phyloP scores from a whole-genome alignment of 2,113 vertebrate species.

The Ageneiosus marmoratus region DNA sequence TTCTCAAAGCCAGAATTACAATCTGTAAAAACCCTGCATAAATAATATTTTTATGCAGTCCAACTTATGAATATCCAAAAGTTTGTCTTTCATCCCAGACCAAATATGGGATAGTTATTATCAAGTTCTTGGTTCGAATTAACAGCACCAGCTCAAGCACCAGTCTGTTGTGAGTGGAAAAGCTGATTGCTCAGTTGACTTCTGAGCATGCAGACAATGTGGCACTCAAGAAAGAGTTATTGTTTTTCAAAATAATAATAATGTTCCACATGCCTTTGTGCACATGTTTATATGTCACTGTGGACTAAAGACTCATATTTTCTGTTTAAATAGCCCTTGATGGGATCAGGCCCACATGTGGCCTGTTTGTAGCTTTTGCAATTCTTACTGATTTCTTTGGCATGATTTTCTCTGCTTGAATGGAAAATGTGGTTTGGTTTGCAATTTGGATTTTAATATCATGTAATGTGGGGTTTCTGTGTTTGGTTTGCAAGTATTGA shows the following conservation, averaged over 20 bases:
- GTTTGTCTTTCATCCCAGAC: background rate
- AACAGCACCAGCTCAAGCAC: background rate
- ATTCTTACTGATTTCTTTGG: slow-evolving; percentile 53
- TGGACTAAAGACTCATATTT: slow-evolving; percentile 29
- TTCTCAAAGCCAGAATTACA: background rate
- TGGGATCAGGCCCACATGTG: slow-evolving; percentile 40
- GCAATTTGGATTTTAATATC: slow-evolving; percentile 44
- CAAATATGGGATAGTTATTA: background rate
- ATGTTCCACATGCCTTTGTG: slow-evolving; percentile 3
- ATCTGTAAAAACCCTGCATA: background rate
- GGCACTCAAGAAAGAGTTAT: background rate
- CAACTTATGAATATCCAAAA: background rate
- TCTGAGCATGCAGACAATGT: background rate
- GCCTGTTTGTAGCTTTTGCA: slow-evolving; percentile 45
- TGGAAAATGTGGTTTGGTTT: slow-evolving; percentile 49
- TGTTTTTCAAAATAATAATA: slow-evolving; percentile 26
- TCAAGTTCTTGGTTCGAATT: background rate
- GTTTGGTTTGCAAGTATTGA: slow-evolving; percentile 53
- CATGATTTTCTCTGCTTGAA: slow-evolving; percentile 31
- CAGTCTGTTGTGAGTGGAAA: background rate
- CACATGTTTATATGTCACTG: slow-evolving; percentile 10
- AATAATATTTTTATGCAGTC: background rate
- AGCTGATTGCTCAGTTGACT: background rate
- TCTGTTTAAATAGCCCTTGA: slow-evolving; percentile 43
- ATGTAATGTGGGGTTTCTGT: slow-evolving; percentile 48